These are phyloP conservation scores for Eretmocerus hayati DNA, from an alignment of 2,888 invertebrate genomes.

Conservation along the genomic window DNA sequence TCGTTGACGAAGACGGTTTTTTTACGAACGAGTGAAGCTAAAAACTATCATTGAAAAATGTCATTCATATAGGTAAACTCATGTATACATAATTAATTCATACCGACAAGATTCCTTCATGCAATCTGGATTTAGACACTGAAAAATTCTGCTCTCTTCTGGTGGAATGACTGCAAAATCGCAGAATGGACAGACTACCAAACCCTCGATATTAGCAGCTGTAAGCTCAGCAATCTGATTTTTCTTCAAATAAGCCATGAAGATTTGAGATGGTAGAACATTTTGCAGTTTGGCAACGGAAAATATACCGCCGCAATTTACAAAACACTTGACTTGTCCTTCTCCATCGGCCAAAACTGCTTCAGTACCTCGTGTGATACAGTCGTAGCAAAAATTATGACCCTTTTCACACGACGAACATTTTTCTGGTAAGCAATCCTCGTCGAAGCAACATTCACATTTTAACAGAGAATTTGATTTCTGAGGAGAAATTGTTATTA, in stretches of 20 bases:
- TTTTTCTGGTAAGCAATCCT: constrained; percentile 47
- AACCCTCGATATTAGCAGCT: constrained; percentile 51
- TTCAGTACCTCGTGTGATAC: constrained; percentile 44
- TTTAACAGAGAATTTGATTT: constrained; percentile 39
- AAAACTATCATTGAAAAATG: too few species aligned
- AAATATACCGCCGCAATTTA: constrained; percentile 41
- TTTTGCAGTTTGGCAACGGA: constrained; percentile 38
- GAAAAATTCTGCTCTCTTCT: constrained; percentile 47
- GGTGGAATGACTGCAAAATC: constrained; percentile 52
- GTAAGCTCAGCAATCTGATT: constrained; percentile 51
- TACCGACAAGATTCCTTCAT: constrained; percentile 53
- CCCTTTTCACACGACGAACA: constrained; percentile 43
- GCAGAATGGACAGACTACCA: constrained; percentile 55
- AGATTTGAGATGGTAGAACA: constrained; percentile 46
- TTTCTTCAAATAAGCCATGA: constrained; percentile 48
- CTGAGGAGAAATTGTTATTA: constrained; percentile 5
- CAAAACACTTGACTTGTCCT: constrained; percentile 47
- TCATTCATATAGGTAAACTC: too few species aligned
- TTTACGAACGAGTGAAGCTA: too few species aligned
- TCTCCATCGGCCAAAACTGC: constrained; percentile 46
- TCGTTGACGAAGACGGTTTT: too few species aligned
- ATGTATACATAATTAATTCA: not conserved
- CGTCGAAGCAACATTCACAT: constrained; percentile 53
- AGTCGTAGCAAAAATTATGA: constrained; percentile 48
- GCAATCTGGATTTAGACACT: constrained; percentile 54